phyloP scores from a whole-genome alignment of 37 sponge, comb jelly and placozoan genomes.

The Amphimedon queenslandica region DNA sequence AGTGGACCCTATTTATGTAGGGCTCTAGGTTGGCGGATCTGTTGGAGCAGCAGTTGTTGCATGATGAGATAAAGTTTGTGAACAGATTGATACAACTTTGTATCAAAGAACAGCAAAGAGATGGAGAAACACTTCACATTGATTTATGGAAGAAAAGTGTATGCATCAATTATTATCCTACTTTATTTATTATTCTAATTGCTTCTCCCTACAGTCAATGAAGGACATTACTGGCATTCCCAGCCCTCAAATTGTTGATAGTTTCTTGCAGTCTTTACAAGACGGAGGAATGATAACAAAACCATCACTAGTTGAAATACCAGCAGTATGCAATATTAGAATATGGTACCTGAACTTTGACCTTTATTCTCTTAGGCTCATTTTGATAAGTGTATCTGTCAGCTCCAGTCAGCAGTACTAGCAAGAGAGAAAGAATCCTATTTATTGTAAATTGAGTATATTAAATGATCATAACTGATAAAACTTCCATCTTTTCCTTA shows the following conservation, averaged over 20 bases:
- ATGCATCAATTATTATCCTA: background rate
- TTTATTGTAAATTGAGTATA: conserved; percentile 38
- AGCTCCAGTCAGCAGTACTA: conserved; percentile 36
- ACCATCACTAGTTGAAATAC: conserved; percentile 8
- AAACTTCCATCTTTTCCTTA: background rate
- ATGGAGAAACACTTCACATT: conserved; percentile 55
- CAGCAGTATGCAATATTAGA: conserved; percentile 7
- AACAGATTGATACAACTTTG: conserved; percentile 32
- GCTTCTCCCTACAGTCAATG: conserved; percentile 1
- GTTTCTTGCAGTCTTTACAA: conserved; percentile 17
- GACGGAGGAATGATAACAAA: background rate
- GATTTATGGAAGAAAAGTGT: conserved; percentile 73
- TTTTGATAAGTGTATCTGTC: conserved; percentile 3
- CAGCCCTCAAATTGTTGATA: conserved; percentile 50
- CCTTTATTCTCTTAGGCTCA: conserved; percentile 4
- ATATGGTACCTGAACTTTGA: background rate
- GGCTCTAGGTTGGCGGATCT: conserved; percentile 25
- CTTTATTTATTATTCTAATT: background rate
- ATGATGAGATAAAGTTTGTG: conserved; percentile 43
- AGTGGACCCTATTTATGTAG: too few relatives aligned
- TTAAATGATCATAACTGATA: too few relatives aligned
- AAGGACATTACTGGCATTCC: conserved; percentile 53
- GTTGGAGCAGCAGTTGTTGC: conserved; percentile 47
- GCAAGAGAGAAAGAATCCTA: conserved; percentile 70
- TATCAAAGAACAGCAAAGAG: conserved; percentile 57